These are phyloP conservation scores for Genyomyrus donnyi DNA, from an alignment of 2,113 vertebrate genomes.

Conservation along the genomic window DNA sequence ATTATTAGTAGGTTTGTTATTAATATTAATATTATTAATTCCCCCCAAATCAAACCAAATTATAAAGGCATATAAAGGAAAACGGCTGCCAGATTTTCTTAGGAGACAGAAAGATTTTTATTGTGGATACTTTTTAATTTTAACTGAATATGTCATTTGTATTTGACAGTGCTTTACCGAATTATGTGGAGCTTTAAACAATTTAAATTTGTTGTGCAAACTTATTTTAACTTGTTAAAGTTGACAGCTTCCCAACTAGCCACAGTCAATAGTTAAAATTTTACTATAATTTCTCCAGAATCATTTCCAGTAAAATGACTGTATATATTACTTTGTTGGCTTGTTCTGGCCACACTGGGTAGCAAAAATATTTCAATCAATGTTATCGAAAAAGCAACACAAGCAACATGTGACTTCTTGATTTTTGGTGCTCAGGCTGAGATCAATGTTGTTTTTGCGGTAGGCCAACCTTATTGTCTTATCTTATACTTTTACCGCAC, in stretches of 20 bases:
- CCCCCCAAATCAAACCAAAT: background rate
- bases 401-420: constrained; percentile 1
- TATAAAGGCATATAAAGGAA: background rate
- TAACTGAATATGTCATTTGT: background rate
- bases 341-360: background rate
- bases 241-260: background rate
- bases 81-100: background rate
- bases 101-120: background rate
- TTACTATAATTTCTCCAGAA: background rate
- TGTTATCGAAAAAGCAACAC: background rate
- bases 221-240: background rate
- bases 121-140: background rate
- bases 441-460: background rate
- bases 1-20: background rate
- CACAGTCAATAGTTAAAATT: background rate
- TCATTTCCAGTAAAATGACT: background rate
- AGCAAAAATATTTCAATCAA: background rate
- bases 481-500: background rate
- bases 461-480: background rate
- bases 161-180: background rate
- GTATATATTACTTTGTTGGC: background rate
- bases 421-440: background rate
- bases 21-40: background rate
- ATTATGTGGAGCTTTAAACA: background rate
- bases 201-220: background rate